Evolutionary conservation across 2,888 invertebrate species (phyloP).

Genomic region (Ctena decussata): DNA sequence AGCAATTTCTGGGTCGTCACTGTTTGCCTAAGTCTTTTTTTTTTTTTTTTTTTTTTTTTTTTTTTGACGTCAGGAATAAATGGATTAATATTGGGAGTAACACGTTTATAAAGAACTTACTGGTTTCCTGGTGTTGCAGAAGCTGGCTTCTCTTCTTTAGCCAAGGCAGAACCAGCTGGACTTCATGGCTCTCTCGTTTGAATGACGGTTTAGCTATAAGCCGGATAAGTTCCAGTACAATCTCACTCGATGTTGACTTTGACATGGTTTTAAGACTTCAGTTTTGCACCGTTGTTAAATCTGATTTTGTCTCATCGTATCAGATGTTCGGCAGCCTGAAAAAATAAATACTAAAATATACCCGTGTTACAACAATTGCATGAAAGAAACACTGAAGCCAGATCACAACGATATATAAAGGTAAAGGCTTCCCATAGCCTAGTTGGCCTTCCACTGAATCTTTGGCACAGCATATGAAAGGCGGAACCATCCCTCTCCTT

Average conservation of each 20-base stretch:
- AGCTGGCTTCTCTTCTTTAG: slow-evolving; percentile 76
- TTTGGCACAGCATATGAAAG: no score
- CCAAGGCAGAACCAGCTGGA: slow-evolving; percentile 78
- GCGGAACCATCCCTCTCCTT: no score
- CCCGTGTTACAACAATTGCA: neutral
- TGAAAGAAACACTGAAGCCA: neutral
- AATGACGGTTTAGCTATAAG: slow-evolving; percentile 74
- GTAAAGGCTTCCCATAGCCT: no score
- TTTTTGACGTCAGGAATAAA: no score
- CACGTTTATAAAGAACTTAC: no score
- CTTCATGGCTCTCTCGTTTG: slow-evolving; percentile 67
- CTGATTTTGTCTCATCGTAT: neutral
- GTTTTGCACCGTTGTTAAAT: neutral
- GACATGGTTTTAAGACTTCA: neutral
- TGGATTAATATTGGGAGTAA: no score
- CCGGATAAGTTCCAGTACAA: slow-evolving; percentile 69
- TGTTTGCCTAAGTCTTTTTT: no score
- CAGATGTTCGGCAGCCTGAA: neutral
- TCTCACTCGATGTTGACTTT: slow-evolving; percentile 48
- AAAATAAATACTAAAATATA: neutral
- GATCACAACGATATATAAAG: neutral
- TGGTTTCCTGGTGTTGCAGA: slow-evolving; percentile 69
- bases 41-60: no score
- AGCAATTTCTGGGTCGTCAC: no score
- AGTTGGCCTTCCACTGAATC: no score